Evolutionary conservation across 2,113 vertebrate genomes (phyloP), one percentile per base, ranked within the genome.

Genomic region (Gopherus flavomarginatus): DNA sequence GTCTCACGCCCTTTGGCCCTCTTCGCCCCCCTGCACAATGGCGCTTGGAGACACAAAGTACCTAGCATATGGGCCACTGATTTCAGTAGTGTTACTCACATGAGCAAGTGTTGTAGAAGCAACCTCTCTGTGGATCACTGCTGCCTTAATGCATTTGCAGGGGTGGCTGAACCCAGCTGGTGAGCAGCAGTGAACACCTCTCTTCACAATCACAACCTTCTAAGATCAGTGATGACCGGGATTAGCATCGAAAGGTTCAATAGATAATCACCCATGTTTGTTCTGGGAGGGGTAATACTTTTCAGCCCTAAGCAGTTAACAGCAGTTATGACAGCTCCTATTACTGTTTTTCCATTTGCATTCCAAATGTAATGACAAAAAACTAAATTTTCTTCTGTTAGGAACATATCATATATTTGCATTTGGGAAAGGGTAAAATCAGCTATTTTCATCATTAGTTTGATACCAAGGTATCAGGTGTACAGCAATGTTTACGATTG

Each of bases 31-130:
- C 24, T 13, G 1, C 81, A 27, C 85, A n/a, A 21, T 24, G 77
- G 1, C 77, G 8, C 56, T 11, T 50, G 47, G 83, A 75, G 2
- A 14, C 53, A 11, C 53, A 52, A n/a, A 29, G 38, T 6, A n/a
- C 62, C 2, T 69, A 29, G 3, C 83, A 83, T 4, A 80, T 0
- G 0, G 8, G 53, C 80, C 42, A 83, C 0, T 56, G 21, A 19
- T 9, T 85, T 81, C 24, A 83, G 21, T 59, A 5, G 13, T 6
- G 31, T 1, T 19, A 57, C 3, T 93, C n/a, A 1, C 26, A 69
- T 72, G 85, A 90, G 35, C 69, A 90, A 86, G 16, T 17, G 8
- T 9, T 69, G 8, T 42, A 93, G 56, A 42, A 80, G 26, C 86
- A 94, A 90, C 0, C 31, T 90, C 11, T 19, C 65, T 42, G 31